Evolutionary conservation across 1,140 invertebrate species (phyloP), one percentile per base, ranked within the genome.

Genomic region (Panagrolaimus sp.): DNA sequence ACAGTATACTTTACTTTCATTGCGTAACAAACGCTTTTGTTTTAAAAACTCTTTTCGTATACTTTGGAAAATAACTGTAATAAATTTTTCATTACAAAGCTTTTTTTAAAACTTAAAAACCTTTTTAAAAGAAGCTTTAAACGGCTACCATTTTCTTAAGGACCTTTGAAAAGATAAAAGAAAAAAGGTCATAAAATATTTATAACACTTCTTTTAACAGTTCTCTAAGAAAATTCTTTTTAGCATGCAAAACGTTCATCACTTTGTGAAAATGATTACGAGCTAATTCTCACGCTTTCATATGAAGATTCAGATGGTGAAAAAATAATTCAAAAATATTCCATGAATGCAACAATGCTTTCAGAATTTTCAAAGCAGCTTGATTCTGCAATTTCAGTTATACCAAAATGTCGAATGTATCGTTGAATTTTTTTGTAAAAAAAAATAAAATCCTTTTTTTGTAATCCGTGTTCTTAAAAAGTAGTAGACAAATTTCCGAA

Each of bases 291-390:
- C 51, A 57, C 51, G n/a, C n/a, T 57, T 11, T 27, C 20, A 20
- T 57, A n/a, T 27, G 51, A 25, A 11, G 51, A 57, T 23, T 20
- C 20, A 57, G 51, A 20, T 27, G 51, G 51, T 57, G 27, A 11
- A 11, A 16, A 16, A 27, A 20, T 1, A 4, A 57, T 9, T 3
- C n/a, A 57, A 20, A 57, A 57, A 16, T 57, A 25, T 57, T 57
- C 51, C 51, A 14, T 57, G 14, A 27, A 57, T 20, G 51, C 51
- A 11, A 57, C 51, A 20, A 20, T 25, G 51, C 27, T 57, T 25
- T 57, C 51, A 3, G 16, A 57, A 57, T 57, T 57, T 27, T 25
- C 20, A 25, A 57, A 57, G 27, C 51, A 57, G n/a, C n/a, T 57
- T 3, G 51, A 27, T 27, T 25, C 20, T 57, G 51, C 51, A 4